A percentile compares a stretch with the other conserved stretches of the same genome.
phyloP scores from a whole-genome alignment of 2,888 invertebrate species.

The Andrena fulva region DNA sequence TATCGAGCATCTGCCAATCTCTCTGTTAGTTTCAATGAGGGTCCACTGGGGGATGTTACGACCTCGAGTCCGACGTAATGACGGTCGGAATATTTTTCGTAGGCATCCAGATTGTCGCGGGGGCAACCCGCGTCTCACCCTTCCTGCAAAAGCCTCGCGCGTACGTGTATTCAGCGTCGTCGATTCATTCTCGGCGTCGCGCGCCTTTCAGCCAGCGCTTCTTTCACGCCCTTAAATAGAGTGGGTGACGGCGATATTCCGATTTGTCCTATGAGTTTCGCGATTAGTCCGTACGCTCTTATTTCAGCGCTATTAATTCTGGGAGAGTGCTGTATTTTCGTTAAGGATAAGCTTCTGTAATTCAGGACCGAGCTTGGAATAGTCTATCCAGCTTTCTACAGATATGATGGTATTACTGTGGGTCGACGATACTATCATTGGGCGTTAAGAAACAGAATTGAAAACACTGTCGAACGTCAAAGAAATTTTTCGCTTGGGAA shows the following conservation, averaged over 20 bases:
- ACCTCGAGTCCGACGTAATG: slow-evolving; percentile 39
- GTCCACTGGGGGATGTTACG: slow-evolving; percentile 44
- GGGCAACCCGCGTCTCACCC: neutral
- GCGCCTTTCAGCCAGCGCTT: neutral
- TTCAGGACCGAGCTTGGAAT: too few relatives aligned
- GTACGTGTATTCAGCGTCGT: slow-evolving; percentile 16
- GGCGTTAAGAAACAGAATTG: too few relatives aligned
- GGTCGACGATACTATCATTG: too few relatives aligned
- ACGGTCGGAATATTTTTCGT: slow-evolving; percentile 37
- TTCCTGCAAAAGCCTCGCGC: slow-evolving; percentile 4
- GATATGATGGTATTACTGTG: too few relatives aligned
- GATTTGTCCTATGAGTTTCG: slow-evolving; percentile 9
- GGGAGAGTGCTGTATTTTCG: neutral
- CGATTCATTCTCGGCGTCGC: neutral
- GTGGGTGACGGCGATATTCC: slow-evolving; percentile 1
- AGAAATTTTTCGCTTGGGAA: too few relatives aligned
- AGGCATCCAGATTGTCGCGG: slow-evolving; percentile 24
- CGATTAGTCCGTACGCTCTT: neutral
- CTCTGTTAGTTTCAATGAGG: slow-evolving; percentile 50
- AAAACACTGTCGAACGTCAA: too few relatives aligned
- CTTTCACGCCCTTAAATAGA: slow-evolving; percentile 16
- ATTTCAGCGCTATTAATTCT: neutral
- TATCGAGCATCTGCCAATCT: slow-evolving; percentile 57
- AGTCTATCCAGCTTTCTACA: too few relatives aligned
- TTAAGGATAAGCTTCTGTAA: too few relatives aligned